phyloP scores from a whole-genome alignment of 2,888 invertebrate genomes.

The Stratiomys singularior region DNA sequence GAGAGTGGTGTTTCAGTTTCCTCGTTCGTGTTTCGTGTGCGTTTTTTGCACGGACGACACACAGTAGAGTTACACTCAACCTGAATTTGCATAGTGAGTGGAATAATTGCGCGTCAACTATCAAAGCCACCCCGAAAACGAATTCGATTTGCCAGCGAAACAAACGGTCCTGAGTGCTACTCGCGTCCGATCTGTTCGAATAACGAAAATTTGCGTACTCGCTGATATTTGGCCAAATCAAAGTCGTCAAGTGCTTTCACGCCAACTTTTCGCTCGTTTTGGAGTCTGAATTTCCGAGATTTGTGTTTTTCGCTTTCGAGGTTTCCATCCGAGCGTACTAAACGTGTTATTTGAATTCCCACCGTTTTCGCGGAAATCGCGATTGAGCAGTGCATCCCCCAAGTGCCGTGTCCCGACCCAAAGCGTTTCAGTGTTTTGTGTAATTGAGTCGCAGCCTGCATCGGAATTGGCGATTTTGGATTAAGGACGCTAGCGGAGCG shows the following conservation, averaged over 20 bases:
- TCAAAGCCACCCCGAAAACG: not conserved
- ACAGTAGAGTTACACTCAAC: not conserved
- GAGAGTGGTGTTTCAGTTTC: conserved; percentile 2
- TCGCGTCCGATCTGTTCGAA: not conserved
- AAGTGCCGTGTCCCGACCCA: not conserved
- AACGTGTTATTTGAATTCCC: not conserved
- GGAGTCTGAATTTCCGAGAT: not conserved
- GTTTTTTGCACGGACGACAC: conserved; percentile 13
- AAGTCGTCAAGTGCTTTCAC: not conserved
- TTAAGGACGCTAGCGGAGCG: conserved; percentile 9
- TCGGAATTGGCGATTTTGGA: not conserved
- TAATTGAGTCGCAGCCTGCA: not conserved
- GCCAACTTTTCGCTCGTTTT: not conserved
- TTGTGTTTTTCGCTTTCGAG: not conserved
- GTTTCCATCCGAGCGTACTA: too few species aligned
- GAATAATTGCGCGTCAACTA: conserved; percentile 34
- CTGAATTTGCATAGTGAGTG: conserved; percentile 20
- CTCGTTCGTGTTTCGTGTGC: conserved; percentile 17
- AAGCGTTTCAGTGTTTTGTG: conserved; percentile 13
- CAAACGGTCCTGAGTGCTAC: not conserved
- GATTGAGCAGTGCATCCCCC: not conserved
- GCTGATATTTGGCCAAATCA: not conserved
- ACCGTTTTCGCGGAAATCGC: not conserved
- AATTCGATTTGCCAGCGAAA: not conserved
- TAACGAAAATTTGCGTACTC: not conserved